Evolutionary conservation across 2,797 vertebrate genomes (phyloP).

Genomic region (Lacerta bilineata): DNA sequence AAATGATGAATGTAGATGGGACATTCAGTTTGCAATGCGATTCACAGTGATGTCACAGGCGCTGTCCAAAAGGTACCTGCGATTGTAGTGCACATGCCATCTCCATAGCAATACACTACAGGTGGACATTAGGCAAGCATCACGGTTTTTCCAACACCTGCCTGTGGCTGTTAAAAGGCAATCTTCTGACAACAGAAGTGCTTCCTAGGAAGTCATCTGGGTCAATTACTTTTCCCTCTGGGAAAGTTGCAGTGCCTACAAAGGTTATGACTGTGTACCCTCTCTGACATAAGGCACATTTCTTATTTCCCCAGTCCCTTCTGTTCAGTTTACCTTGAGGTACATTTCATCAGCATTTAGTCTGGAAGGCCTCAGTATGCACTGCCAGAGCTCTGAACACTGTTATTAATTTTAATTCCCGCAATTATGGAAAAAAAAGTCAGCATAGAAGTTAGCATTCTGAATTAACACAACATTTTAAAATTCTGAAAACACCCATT

Average conservation of each 20-base stretch:
- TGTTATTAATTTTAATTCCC: constrained; percentile 18
- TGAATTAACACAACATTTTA: constrained; percentile 39
- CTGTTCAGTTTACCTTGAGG: neutral
- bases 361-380: neutral
- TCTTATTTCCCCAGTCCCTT: neutral
- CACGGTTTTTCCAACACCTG: neutral
- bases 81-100: neutral
- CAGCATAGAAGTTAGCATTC: constrained; percentile 26
- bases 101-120: neutral
- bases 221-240: too few relatives aligned
- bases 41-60: neutral
- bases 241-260: too few relatives aligned
- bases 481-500: constrained; percentile 17
- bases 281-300: neutral
- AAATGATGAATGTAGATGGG: neutral
- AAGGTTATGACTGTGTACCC: neutral
- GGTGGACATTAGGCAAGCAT: neutral
- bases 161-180: neutral
- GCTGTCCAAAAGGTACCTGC: too few relatives aligned
- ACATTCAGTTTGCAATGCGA: neutral
- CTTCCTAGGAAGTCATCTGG: neutral
- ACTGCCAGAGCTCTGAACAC: neutral
- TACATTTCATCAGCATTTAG: neutral
- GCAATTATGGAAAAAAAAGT: constrained; percentile 31
- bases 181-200: neutral